Percentiles rank a stretch among this genome's conserved stretches.
These are phyloP conservation scores for Manacus vitellinus DNA, from an alignment of 2,113 vertebrate species.

Conservation along the genomic window DNA sequence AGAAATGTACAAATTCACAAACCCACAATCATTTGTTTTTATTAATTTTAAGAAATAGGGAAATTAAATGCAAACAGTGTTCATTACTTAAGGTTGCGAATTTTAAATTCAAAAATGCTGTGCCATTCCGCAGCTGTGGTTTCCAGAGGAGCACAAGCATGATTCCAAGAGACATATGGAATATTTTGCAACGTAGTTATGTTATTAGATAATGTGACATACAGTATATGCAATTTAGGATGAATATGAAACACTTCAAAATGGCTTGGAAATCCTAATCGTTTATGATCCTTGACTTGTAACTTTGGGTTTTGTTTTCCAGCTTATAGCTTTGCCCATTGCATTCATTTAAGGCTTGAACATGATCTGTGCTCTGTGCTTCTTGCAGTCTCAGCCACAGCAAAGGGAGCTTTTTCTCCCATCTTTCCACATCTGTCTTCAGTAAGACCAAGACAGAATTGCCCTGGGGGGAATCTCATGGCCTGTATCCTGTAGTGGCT, in stretches of 20 bases:
- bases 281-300: background rate
- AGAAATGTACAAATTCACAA: constrained; percentile 11
- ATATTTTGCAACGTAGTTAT: background rate
- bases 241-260: constrained; percentile 17
- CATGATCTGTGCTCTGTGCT: background rate
- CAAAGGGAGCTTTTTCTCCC: background rate
- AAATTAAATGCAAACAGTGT: background rate
- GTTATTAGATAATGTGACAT: constrained; percentile 9
- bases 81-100: constrained; percentile 1
- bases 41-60: constrained; percentile 22
- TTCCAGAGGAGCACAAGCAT: background rate
- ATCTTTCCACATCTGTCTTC: background rate
- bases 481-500: background rate
- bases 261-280: background rate
- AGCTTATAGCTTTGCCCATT: background rate
- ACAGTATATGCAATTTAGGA: background rate
- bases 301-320: background rate
- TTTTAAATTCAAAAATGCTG: background rate
- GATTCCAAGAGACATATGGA: background rate
- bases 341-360: background rate
- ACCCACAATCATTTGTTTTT: background rate
- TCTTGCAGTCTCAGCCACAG: background rate
- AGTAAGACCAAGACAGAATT: background rate
- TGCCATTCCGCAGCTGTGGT: constrained; percentile 1
- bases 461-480: background rate